Base-by-base conservation (phyloP, 2,113 vertebrate species). In the Pimephales promelas region DNA sequence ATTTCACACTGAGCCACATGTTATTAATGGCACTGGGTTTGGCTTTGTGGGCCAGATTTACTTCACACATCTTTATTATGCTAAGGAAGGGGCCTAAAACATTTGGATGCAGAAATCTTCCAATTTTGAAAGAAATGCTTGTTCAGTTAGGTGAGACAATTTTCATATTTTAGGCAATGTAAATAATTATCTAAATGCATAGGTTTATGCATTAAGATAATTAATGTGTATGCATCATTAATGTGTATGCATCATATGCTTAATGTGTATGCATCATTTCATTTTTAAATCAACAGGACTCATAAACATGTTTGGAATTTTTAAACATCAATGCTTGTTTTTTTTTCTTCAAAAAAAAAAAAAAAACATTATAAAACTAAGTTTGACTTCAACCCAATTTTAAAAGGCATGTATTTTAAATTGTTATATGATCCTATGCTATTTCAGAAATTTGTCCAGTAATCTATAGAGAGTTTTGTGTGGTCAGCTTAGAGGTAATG, bases 1-100 rank as follows among this genome's bases (percentile, higher is more conserved):
- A 85, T 83, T 61, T 85, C 81, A 83, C 84, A 76, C 84, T 76
- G 52, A 72, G 81, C 59, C 61, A 81, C 43, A 59, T 85, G 70
- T 85, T 87, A 84, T 77, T 83, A 81, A 45, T 73, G 57, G 68
- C 45, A 43, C 45, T 26, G 40, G 52, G 73, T 75, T 82, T 16
- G 11, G 78, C 40, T 76, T 72, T 34, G 8, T 59, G 59, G 77
- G 71, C 81, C 81, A 70, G 70, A 80, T 59, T 83, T 34, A n/a
- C 76, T 66, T 85, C 54, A 80, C 68, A 77, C 62, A 8, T 71
- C 76, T 83, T 61, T 83, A 59, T 87, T 87, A 78, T 45, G n/a
- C 9, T 28, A 1, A 14, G 31, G 56, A 31, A 9, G 57, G 24
- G 20, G 47, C 26, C 28, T 68, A 47, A n/a, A 77, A 40, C 28